A percentile compares a stretch with the other conserved stretches of the same genome.
These are phyloP conservation scores for Punctoribates punctum DNA, from an alignment of 2,888 invertebrate genomes.

Conservation along the genomic window DNA sequence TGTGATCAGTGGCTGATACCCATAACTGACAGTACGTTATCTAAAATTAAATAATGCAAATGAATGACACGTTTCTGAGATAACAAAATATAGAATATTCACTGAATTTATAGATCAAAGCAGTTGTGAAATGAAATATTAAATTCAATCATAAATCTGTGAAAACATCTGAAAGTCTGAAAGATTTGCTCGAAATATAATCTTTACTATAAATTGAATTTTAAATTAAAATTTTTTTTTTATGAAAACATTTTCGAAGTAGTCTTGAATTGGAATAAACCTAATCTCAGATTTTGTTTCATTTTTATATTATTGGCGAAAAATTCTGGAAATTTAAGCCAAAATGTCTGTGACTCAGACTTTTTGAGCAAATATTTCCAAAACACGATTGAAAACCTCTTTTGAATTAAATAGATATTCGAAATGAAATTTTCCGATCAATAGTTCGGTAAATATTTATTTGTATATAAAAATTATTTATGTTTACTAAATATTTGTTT, in stretches of 20 bases:
- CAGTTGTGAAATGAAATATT: neutral
- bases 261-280: neutral
- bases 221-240: constrained; percentile 18
- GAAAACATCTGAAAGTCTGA: neutral
- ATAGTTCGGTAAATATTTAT: too few species aligned
- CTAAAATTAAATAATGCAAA: neutral
- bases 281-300: neutral
- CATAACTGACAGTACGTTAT: neutral
- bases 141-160: constrained; percentile 19
- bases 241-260: neutral
- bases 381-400: too few species aligned
- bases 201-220: constrained; percentile 19
- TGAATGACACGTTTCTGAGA: neutral
- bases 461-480: too few species aligned
- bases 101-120: too few species aligned
- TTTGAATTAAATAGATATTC: too few species aligned
- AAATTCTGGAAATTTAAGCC: too few species aligned
- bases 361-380: too few species aligned
- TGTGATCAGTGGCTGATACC: too few species aligned
- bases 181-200: constrained; percentile 9
- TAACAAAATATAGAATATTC: neutral
- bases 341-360: neutral
- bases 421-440: too few species aligned
- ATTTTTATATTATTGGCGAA: neutral
- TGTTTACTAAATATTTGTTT: too few species aligned